A percentile compares a stretch with the other conserved stretches of the same genome.
phyloP scores from a whole-genome alignment of 2,113 vertebrate species.

The Spheniscus mendiculus region DNA sequence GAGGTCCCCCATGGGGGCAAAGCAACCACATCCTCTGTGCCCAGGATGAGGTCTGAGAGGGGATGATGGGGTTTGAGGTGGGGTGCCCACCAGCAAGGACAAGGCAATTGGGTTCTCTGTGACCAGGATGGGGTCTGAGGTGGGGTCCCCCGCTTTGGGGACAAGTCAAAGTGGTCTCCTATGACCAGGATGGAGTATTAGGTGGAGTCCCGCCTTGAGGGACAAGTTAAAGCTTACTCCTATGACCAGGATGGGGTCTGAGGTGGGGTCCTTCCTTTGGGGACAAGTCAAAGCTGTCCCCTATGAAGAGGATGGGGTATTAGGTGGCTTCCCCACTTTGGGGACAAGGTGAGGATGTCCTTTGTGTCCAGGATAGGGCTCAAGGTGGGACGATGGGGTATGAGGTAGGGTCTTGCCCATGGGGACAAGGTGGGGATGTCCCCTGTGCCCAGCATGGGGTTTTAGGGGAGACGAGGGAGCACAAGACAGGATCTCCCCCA shows the following conservation, averaged over 20 bases:
- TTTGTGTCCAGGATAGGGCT: neutral
- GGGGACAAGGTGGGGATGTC: neutral
- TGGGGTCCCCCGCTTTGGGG: neutral
- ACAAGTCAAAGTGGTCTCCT: neutral
- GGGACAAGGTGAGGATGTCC: neutral
- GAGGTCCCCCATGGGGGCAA: neutral
- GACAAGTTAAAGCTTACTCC: neutral
- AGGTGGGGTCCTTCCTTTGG: neutral
- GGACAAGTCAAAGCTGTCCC: neutral
- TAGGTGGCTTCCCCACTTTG: neutral
- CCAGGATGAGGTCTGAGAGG: neutral
- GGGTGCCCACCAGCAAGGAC: neutral
- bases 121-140: neutral
- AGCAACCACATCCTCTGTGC: neutral
- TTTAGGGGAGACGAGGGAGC: neutral
- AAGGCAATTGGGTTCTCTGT: neutral
- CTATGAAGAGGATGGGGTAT: neutral
- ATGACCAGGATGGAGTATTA: neutral
- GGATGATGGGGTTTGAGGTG: neutral
- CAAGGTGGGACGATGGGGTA: fast-evolving
- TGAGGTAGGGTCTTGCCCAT: neutral
- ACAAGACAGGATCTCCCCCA: fast-evolving
- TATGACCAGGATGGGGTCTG: neutral
- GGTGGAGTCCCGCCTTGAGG: neutral
- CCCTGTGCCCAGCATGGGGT: neutral